These are phyloP conservation scores for Conger conger DNA, from an alignment of 2,113 vertebrate genomes.

Conservation along the genomic window DNA sequence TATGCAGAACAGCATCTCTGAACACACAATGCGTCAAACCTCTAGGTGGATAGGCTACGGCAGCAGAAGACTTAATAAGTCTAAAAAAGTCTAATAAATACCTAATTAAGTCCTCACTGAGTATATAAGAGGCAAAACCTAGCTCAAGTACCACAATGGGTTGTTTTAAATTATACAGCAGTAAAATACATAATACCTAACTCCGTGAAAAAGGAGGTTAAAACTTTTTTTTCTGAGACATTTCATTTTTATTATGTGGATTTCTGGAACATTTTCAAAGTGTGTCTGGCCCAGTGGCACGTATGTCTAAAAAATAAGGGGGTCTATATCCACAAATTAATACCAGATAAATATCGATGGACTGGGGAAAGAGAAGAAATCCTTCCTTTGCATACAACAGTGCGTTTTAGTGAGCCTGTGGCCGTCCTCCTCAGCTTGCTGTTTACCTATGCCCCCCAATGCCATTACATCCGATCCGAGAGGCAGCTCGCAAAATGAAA, in stretches of 20 bases:
- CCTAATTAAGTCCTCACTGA: too few relatives aligned
- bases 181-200: neutral
- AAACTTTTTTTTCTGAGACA: neutral
- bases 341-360: constrained; percentile 7
- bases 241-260: neutral
- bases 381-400: neutral
- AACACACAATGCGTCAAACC: too few relatives aligned
- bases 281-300: neutral
- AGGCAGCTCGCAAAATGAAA: neutral
- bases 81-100: too few relatives aligned
- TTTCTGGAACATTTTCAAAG: neutral
- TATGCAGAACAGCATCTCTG: too few relatives aligned
- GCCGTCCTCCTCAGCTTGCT: neutral
- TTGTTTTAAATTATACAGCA: neutral
- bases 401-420: neutral
- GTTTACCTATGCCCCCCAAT: neutral
- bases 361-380: neutral
- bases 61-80: too few relatives aligned
- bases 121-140: too few relatives aligned
- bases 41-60: too few relatives aligned
- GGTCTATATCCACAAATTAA: neutral
- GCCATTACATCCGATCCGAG: too few relatives aligned
- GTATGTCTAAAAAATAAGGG: neutral
- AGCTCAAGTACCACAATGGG: neutral
- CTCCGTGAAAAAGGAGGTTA: neutral